phyloP scores from a whole-genome alignment of 2,797 vertebrate genomes.

The Macropodus opercularis region DNA sequence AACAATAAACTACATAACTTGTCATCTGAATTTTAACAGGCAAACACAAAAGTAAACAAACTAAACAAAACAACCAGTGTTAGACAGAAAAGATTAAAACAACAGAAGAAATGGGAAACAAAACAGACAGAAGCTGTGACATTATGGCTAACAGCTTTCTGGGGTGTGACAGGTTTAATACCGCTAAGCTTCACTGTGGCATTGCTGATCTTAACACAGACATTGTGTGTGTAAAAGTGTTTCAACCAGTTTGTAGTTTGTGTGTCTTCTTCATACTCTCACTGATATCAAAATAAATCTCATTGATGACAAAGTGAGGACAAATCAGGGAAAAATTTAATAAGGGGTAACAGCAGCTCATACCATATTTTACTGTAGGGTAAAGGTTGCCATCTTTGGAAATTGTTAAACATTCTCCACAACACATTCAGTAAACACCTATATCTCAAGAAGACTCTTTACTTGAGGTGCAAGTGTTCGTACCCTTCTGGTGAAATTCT shows the following conservation, averaged over 20 bases:
- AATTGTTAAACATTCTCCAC: background rate
- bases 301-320: background rate
- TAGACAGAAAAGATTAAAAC: too few species aligned
- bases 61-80: too few species aligned
- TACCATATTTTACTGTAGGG: constrained; percentile 1
- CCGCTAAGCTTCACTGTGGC: constrained; percentile 7
- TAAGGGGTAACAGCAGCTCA: background rate
- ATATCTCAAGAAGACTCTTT: constrained; percentile 1
- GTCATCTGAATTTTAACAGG: too few species aligned
- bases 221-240: background rate
- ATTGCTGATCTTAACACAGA: constrained; percentile 1
- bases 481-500: constrained; percentile 1
- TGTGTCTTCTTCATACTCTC: too few species aligned
- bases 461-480: background rate
- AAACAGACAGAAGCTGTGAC: too few species aligned
- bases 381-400: background rate
- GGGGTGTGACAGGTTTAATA: constrained; percentile 29
- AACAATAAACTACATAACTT: too few species aligned
- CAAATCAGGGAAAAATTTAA: too few species aligned
- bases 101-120: too few species aligned
- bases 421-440: too few species aligned
- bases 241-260: too few species aligned
- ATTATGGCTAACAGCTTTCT: background rate
- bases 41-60: too few species aligned
- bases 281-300: too few species aligned